phyloP scores from a whole-genome alignment of 2,888 invertebrate genomes.

The Acanthoscelides obtectus region DNA sequence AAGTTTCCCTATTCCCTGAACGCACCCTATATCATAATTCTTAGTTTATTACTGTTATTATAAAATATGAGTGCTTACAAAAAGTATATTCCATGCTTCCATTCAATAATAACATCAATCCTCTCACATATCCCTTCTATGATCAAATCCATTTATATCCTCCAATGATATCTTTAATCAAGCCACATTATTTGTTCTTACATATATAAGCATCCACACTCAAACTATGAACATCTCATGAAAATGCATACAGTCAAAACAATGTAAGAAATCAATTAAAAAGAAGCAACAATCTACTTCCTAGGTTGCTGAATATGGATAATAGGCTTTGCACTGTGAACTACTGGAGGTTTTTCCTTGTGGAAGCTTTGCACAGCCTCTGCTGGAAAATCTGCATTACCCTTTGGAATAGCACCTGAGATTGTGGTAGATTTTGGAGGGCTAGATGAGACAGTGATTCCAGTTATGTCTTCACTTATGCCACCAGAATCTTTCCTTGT shows the following conservation, averaged over 20 bases:
- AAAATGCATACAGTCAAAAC: constrained; percentile 4
- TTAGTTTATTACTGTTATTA: no score
- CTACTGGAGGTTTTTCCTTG: constrained; percentile 67
- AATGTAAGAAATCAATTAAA: constrained; percentile 5
- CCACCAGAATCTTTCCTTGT: constrained; percentile 61
- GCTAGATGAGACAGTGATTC: constrained; percentile 69
- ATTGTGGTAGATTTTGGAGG: constrained; percentile 75
- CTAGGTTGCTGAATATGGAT: constrained; percentile 82
- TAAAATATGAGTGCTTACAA: no score
- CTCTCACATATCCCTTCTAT: no score
- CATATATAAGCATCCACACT: background rate
- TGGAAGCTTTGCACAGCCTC: constrained; percentile 81
- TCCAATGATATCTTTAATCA: constrained; percentile 5
- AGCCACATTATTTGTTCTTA: background rate
- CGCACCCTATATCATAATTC: no score
- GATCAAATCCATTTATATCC: no score
- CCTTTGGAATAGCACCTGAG: constrained; percentile 74
- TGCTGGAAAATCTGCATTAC: constrained; percentile 83
- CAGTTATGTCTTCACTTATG: constrained; percentile 66
- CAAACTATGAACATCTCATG: background rate
- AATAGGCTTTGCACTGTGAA: constrained; percentile 58
- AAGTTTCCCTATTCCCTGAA: no score
- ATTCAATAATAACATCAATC: no score
- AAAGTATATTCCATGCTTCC: background rate
- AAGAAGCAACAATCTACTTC: constrained; percentile 54